Conservation (phyloP, 2,888 invertebrate genomes). For the Eurytoma californica region DNA sequence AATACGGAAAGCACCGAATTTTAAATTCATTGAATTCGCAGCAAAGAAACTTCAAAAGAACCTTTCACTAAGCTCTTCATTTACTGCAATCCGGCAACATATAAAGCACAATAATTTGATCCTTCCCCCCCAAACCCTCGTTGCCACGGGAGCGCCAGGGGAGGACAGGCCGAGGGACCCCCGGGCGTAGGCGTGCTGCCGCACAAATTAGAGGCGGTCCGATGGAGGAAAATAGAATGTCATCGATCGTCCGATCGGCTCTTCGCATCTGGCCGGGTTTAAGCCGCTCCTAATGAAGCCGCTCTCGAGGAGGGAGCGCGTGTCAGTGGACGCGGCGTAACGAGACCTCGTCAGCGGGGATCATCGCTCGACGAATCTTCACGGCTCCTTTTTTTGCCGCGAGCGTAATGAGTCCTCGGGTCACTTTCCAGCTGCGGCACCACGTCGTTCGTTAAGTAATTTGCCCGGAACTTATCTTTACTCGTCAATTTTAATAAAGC, state of each 20-base stretch:
- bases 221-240: constrained; percentile 39
- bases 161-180: background rate
- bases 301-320: background rate
- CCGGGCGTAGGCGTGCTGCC: background rate
- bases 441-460: too few relatives aligned
- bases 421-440: too few relatives aligned
- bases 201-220: constrained; percentile 43
- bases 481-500: too few relatives aligned
- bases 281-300: constrained; percentile 42
- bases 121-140: background rate
- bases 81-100: too few relatives aligned
- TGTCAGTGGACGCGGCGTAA: constrained; percentile 36
- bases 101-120: constrained; percentile 9
- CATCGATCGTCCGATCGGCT: background rate
- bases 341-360: constrained; percentile 38
- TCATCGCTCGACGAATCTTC: too few relatives aligned
- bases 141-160: background rate
- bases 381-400: too few relatives aligned
- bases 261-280: constrained; percentile 32
- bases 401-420: too few relatives aligned
- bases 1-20: too few relatives aligned
- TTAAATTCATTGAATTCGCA: too few relatives aligned
- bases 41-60: too few relatives aligned
- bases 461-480: too few relatives aligned
- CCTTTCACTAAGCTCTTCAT: background rate